Conservation (phyloP, 2,888 invertebrate species). For the Hyalella azteca region DNA sequence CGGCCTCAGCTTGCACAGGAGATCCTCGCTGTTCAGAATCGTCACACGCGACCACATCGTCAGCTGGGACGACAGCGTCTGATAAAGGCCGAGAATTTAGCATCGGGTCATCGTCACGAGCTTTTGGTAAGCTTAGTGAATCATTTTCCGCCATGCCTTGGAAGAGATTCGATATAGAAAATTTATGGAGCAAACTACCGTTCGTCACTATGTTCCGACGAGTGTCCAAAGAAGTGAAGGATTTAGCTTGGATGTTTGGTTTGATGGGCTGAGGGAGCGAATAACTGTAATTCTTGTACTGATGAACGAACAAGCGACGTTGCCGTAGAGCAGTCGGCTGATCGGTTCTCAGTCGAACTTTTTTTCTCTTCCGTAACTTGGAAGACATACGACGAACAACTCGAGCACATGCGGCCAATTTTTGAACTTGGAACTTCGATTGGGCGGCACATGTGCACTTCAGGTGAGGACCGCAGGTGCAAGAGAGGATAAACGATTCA, state of each 20-base stretch:
- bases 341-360: slow-evolving; percentile 8
- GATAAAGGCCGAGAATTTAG: background rate
- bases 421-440: background rate
- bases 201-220: background rate
- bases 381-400: slow-evolving; percentile 15
- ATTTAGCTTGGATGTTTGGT: background rate
- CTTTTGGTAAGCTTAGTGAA: background rate
- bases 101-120: background rate
- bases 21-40: background rate
- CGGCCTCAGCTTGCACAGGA: background rate
- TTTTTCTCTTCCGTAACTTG: background rate
- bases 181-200: background rate
- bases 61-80: background rate
- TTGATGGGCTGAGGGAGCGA: background rate
- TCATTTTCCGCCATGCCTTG: too few species aligned
- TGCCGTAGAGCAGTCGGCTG: background rate
- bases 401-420: background rate
- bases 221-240: background rate
- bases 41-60: background rate
- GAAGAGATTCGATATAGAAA: background rate
- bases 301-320: slow-evolving; percentile 14
- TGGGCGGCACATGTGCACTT: background rate
- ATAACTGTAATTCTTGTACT: slow-evolving; percentile 15
- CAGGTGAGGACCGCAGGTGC: background rate
- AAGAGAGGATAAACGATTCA: background rate